Evolutionary conservation across 2,888 invertebrate genomes (phyloP), one percentile per base, ranked within the genome.

Genomic region (Brachynemurus nebulosus): DNA sequence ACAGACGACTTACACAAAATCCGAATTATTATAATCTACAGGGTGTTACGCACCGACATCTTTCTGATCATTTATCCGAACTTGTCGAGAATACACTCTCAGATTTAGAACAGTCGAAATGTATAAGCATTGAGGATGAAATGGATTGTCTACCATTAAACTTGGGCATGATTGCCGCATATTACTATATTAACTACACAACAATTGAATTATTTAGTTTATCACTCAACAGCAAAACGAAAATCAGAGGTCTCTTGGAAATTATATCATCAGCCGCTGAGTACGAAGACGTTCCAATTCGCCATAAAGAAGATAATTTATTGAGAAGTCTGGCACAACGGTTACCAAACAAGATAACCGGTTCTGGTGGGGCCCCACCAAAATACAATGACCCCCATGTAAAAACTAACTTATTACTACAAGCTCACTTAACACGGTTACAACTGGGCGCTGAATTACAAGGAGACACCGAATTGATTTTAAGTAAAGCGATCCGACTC

Each of bases 11-110:
- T 56, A 96, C 98, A 2, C 96, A 97, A 69, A 99, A 99, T 69
- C 98, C 98, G 0, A 99, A 99, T 66, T 99, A 99, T 61, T 99
- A 99, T 65, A 96, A 95, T 60, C 69, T 98, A 38, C 96, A 97
- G 65, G 93, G 95, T 1, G 89, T 96, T 2, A 89, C 95, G 0
- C 96, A 97, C 62, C 67, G 97, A 41, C 97, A 98, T 69, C 69
- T 99, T 42, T 97, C 96, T 0, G 98, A 99, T 68, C 96, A 98
- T 64, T 70, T 99, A 25, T 98, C 97, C 0, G 98, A 99, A 66
- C 67, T 99, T 49, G 96, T 99, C 2, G 98, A 99, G 66, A 86
- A 82, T 46, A 98, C 98, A 0, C 71, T 99, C 6, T 80, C 79
- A 25, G 95, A 97, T 63, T 68, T 97, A 57, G 93, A 96, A 60